Evolutionary conservation across 2,797 vertebrate species (phyloP).

Genomic region (Catostomus latipinnis): DNA sequence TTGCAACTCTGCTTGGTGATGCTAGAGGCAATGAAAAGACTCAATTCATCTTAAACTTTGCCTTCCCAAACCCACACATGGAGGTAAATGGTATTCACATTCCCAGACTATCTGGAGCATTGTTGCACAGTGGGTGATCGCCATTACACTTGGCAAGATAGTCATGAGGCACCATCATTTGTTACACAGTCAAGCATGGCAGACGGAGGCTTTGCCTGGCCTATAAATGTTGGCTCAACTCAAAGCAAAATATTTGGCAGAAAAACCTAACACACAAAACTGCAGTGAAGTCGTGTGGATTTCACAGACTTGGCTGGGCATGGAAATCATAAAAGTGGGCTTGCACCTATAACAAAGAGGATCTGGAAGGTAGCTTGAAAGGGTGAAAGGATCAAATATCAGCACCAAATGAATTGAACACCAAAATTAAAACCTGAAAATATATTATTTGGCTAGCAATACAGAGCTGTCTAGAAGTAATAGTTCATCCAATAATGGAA

Average conservation of each 20-base stretch:
- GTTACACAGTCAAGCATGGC: slow-evolving; percentile 37
- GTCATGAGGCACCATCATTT: slow-evolving; percentile 31
- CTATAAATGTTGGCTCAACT: slow-evolving; percentile 38
- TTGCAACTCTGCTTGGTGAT: too few species aligned
- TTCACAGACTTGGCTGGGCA: slow-evolving; percentile 24
- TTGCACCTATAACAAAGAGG: not conserved
- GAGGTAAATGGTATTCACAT: slow-evolving; percentile 6
- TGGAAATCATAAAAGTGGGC: not conserved
- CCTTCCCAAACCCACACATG: not conserved
- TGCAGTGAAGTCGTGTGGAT: slow-evolving; percentile 23
- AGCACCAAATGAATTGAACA: not conserved
- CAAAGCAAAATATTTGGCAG: slow-evolving; percentile 44
- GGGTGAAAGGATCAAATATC: not conserved
- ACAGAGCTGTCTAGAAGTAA: not conserved
- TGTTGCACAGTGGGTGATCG: slow-evolving; percentile 14
- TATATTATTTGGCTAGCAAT: not conserved
- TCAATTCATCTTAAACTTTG: not conserved
- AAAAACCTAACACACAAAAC: slow-evolving; percentile 1
- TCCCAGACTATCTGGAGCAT: slow-evolving; percentile 19
- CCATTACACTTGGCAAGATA: slow-evolving; percentile 26
- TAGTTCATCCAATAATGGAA: not conserved
- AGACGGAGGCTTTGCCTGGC: slow-evolving; percentile 27
- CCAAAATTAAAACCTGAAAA: slow-evolving; percentile 3
- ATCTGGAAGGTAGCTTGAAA: not conserved
- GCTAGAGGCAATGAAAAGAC: too few species aligned